Conservation (phyloP, 1,140 invertebrate genomes). For the Linepithema humile region DNA sequence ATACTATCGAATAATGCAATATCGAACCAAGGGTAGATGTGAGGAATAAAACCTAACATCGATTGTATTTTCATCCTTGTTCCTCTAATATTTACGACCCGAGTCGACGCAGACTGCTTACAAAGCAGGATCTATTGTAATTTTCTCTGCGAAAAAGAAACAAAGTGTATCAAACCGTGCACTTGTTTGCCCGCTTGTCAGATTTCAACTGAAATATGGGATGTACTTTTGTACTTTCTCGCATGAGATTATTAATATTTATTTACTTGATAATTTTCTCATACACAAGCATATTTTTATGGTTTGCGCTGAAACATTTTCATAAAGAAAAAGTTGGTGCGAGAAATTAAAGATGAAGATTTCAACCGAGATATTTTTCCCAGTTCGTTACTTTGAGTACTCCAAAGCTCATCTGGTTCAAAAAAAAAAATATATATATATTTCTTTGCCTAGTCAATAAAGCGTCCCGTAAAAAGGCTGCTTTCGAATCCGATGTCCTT, state of each 20-base stretch:
- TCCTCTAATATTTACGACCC: neutral
- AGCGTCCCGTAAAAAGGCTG: slow-evolving; percentile 14
- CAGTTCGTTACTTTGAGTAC: slow-evolving; percentile 31
- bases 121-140: neutral
- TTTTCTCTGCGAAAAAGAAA: neutral
- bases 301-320: neutral
- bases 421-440: slow-evolving; percentile 20
- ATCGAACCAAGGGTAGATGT: neutral
- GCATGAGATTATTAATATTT: neutral
- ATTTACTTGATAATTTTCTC: slow-evolving; percentile 9
- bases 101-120: neutral
- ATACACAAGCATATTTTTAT: slow-evolving; percentile 4
- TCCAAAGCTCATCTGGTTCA: neutral
- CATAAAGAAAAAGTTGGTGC: neutral
- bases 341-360: slow-evolving; percentile 14
- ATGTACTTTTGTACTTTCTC: neutral
- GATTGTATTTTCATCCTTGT: slow-evolving; percentile 8
- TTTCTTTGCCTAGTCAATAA: slow-evolving; percentile 25
- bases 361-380: slow-evolving; percentile 6
- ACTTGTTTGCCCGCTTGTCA: neutral
- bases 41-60: slow-evolving; percentile 20
- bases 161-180: neutral
- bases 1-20: slow-evolving; percentile 17
- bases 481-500: slow-evolving; percentile 1
- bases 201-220: slow-evolving; percentile 2